phyloP scores from a whole-genome alignment of 1,140 invertebrate genomes.

The Pogonomyrmex californicus region DNA sequence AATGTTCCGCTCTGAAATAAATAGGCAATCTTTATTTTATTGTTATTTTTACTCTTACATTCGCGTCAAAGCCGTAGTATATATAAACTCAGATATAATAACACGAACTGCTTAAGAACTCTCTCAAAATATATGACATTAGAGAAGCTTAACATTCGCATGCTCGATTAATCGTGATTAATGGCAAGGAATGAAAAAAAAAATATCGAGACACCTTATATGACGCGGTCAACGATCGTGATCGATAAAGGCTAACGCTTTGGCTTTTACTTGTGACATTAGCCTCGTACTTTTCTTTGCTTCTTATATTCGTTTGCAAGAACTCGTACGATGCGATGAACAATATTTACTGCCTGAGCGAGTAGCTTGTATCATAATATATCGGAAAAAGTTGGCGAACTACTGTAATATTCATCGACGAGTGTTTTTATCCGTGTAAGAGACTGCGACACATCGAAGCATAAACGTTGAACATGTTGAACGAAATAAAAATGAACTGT shows the following conservation, averaged over 20 bases:
- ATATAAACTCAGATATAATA: background rate
- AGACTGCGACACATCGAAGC: background rate
- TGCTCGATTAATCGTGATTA: slow-evolving; percentile 31
- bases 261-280: slow-evolving; percentile 55
- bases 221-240: slow-evolving; percentile 54
- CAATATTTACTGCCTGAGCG: slow-evolving; percentile 36
- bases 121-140: slow-evolving; percentile 32
- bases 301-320: slow-evolving; percentile 35
- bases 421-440: background rate
- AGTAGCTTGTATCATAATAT: slow-evolving; percentile 36
- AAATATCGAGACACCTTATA: slow-evolving; percentile 40
- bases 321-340: background rate
- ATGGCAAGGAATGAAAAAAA: slow-evolving; percentile 20
- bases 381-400: slow-evolving; percentile 53
- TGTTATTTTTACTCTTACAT: background rate
- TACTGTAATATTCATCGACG: slow-evolving; percentile 26
- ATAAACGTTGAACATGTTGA: background rate
- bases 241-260: slow-evolving; percentile 44
- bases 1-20: background rate
- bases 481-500: slow-evolving; percentile 17
- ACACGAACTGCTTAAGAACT: background rate
- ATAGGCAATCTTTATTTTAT: background rate
- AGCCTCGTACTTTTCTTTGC: slow-evolving; percentile 30
- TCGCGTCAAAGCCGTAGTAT: background rate
- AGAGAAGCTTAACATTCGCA: background rate